These are phyloP conservation scores for Lontra canadensis DNA, from an alignment of 2,113 vertebrate genomes.

Conservation along the genomic window DNA sequence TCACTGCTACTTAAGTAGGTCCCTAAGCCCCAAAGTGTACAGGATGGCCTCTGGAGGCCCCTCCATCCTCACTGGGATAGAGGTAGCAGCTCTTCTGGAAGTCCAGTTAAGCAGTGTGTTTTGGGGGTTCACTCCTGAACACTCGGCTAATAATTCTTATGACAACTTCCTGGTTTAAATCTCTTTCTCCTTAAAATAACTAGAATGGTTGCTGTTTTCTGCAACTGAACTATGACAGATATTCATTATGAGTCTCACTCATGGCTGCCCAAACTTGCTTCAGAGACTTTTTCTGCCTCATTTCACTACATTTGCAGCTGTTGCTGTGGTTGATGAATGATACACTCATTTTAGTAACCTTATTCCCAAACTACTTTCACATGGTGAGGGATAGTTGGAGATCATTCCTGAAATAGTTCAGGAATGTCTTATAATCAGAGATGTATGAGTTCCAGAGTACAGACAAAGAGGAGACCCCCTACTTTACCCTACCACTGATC, in stretches of 20 bases:
- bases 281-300: not conserved
- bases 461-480: not conserved
- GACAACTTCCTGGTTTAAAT: not conserved
- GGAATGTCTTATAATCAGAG: not conserved
- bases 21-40: not conserved
- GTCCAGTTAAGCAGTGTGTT: not conserved
- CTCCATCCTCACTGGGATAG: not conserved
- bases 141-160: not conserved
- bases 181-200: not conserved
- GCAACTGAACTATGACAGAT: not conserved
- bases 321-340: not conserved
- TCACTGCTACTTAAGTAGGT: not conserved
- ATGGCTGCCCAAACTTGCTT: not conserved
- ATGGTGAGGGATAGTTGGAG: not conserved
- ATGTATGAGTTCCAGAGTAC: not conserved
- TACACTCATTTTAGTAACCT: not conserved
- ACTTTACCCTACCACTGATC: not conserved
- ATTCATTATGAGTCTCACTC: not conserved
- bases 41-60: fast-evolving
- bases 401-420: not conserved
- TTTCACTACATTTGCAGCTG: not conserved
- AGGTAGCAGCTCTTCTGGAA: not conserved
- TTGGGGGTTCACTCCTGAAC: not conserved
- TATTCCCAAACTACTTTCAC: not conserved
- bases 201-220: not conserved